phyloP scores from a whole-genome alignment of 2,797 vertebrate genomes.

The Emys orbicularis region DNA sequence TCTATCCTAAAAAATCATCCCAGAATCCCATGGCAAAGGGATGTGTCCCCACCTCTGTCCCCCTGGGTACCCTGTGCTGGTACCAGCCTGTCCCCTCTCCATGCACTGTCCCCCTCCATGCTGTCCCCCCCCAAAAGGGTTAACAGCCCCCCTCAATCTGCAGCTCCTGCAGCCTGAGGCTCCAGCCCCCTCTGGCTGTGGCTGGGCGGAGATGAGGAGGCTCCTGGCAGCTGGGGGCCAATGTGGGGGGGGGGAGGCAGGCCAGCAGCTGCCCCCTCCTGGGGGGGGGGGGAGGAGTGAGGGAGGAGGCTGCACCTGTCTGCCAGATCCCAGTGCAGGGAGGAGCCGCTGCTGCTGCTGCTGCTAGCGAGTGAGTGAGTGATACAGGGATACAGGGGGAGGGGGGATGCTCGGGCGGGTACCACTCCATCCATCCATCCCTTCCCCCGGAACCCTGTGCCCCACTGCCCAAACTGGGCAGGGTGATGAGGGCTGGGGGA shows the following conservation, averaged over 20 bases:
- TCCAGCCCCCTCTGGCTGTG: background rate
- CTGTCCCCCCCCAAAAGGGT: background rate
- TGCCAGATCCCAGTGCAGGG: slow-evolving; percentile 80
- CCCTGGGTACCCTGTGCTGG: background rate
- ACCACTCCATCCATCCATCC: background rate
- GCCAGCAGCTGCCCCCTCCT: background rate
- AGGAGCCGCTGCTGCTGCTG: slow-evolving; percentile 77
- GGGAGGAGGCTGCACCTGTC: slow-evolving; percentile 70
- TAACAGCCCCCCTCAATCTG: background rate
- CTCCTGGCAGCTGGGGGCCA: background rate
- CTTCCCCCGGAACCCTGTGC: background rate
- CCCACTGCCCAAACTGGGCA: background rate
- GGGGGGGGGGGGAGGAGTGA: too few relatives aligned
- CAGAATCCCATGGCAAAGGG: background rate
- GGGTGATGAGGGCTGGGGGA: background rate
- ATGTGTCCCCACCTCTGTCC: background rate
- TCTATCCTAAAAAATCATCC: background rate
- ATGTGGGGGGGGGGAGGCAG: background rate
- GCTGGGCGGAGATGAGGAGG: background rate
- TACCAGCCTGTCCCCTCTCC: background rate
- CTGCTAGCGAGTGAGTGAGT: background rate
- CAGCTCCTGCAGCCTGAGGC: background rate
- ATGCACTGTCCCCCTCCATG: background rate
- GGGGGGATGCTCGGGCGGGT: background rate
- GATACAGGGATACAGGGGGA: background rate